A percentile compares a stretch with the other conserved stretches of the same genome.
These are phyloP conservation scores for Jaculus jaculus DNA, from an alignment of 2,113 vertebrate genomes.

Conservation along the genomic window DNA sequence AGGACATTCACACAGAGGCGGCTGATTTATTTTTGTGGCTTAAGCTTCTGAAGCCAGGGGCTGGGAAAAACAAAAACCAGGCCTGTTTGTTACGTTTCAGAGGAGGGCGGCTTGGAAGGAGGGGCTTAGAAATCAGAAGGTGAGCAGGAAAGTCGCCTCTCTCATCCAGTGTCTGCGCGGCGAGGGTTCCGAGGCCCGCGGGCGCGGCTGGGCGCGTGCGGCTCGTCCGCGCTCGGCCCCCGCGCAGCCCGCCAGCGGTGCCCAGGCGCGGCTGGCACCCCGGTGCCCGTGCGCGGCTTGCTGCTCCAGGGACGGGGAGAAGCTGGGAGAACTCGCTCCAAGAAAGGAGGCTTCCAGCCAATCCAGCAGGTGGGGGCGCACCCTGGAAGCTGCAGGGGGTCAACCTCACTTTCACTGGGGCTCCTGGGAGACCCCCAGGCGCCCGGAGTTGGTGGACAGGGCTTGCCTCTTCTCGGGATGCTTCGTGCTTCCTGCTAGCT, in stretches of 20 bases:
- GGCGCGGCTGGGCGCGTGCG: too few relatives aligned
- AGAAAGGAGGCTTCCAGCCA: slow-evolving; percentile 22
- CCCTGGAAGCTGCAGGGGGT: slow-evolving; percentile 37
- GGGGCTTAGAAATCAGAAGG: slow-evolving; percentile 59
- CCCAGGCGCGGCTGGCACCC: background rate
- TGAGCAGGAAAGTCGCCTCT: slow-evolving; percentile 30
- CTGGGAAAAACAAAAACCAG: slow-evolving; percentile 11
- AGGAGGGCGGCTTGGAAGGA: slow-evolving; percentile 44
- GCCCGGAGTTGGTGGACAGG: background rate
- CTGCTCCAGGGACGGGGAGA: background rate
- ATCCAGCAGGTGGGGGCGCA: slow-evolving; percentile 78
- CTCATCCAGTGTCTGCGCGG: too few relatives aligned
- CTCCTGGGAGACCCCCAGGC: background rate
- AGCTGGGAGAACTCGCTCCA: background rate
- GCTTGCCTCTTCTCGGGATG: background rate
- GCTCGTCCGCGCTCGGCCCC: too few relatives aligned
- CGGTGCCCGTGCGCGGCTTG: background rate
- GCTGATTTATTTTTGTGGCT: slow-evolving; percentile 67
- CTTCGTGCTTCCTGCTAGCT: slow-evolving; percentile 25
- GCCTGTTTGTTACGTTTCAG: slow-evolving; percentile 55
- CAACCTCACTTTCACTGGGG: background rate
- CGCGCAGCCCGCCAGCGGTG: slow-evolving; percentile 64
- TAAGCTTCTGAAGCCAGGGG: too few relatives aligned
- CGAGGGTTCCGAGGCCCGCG: too few relatives aligned
- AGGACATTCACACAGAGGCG: too few relatives aligned